Base-by-base conservation (phyloP, 1,140 invertebrate genomes). In the Mylabris phalerata region DNA sequence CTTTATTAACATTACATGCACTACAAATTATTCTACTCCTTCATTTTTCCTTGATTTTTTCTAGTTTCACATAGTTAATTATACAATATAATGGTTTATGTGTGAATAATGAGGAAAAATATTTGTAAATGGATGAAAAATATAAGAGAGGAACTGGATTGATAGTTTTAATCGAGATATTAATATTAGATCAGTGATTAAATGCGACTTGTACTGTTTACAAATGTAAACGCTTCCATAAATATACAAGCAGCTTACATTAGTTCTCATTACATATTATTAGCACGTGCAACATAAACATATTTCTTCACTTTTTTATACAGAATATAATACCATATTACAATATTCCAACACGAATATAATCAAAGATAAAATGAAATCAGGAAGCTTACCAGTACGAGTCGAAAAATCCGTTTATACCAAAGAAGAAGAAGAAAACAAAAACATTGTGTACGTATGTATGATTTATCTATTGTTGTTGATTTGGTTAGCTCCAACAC, bases 401-500 rank as follows among this genome's bases (percentile, higher is more conserved):
- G 4, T 10, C 9, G 10, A 42, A 42, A n/a, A 10, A 42, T 42
- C 5, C 41, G 3, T 42, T 42, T 42, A 10, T 42, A 9, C 9
- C 41, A 42, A 4, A 42, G 19, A 19, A 19, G 19, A 19, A 19
- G 19, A 19, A 19, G 19, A 19, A 2, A 19, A 19, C 19, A n/a
- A 42, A 42, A 42, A 59, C 55, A 55, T 50, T 51, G 32, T 44
- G 56, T 32, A 48, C 54, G 49, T 61, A 57, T 61, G 50, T 57
- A 61, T 48, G 55, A 61, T 61, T 61, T 32, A 32, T 32, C 32
- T 32, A 32, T 32, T 32, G 32, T 7, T 32, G 32, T 32, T 32
- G 32, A 32, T 32, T 32, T 32, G 32, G 32, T 32, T 32, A 7
- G 7, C 7, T 32, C 7, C 32, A 32, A 32, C 32, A 32, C 32